Evolutionary conservation across 2,113 vertebrate genomes (phyloP), one percentile per base, ranked within the genome.

Genomic region (Dendropsophus ebraccatus): DNA sequence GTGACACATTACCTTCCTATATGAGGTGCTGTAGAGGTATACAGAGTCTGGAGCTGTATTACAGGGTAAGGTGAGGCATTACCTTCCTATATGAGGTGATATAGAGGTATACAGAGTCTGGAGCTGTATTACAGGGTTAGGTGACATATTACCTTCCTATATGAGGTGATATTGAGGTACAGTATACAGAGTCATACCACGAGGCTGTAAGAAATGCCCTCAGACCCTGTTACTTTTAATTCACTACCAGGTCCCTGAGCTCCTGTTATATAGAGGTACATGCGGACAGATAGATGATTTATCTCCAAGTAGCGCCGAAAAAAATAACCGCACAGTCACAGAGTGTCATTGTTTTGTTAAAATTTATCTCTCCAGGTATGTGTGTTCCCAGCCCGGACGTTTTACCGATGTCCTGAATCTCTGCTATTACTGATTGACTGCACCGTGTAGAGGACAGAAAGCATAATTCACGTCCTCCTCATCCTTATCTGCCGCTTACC

Each of bases 401-500:
- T 81, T 60, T 47, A 45, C 37, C 56, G 41, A 45, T 65, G 78
- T 81, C 78, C 78, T 81, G 41, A 83, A 45, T 83, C 69, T 74
- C 67, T 25, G 5, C 30, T 54, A 32, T 47, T 73, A 56, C 70
- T 83, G 82, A 83, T 73, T 83, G 82, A 83, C 72, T 76, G 82
- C 73, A 37, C 45, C 56, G 21, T 17, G 74, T 47, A 85, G 25
- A 50, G 56, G 70, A 70, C 50, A 32, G 69, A 41, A 47, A 70
- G 30, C 60, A 79, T 85, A 78, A 85, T 54, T 85, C 75, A 85
- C 58, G 37, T 65, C 60, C 84, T 50, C 45, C 32, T 78, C 23
- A 32, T 77, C 65, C 84, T 85, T 79, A 85, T 85, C 84, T 85
- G 47, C 30, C 11, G 60, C 84, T 73, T 28, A 58, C 49, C 84